Evolutionary conservation across 2,113 vertebrate species (phyloP).

Genomic region (Theristicus caerulescens): DNA sequence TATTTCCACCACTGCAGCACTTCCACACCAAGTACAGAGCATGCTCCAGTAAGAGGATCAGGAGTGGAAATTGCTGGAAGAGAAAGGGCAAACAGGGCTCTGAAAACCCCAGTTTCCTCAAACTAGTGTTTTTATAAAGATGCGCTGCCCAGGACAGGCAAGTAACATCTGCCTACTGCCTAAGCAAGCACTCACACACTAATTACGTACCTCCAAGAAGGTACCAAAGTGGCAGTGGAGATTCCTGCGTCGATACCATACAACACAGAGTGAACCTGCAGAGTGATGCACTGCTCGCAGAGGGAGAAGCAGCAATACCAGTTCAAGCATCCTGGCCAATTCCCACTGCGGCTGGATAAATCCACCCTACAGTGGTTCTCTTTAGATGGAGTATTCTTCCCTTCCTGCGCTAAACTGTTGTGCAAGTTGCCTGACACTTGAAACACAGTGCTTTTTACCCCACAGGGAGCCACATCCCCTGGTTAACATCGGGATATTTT

Average conservation of each 20-base stretch:
- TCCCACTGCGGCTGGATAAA: not conserved
- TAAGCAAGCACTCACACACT: not conserved
- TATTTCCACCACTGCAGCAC: not conserved
- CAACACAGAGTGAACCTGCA: not conserved
- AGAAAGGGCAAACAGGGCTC: not conserved
- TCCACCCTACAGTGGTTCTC: not conserved
- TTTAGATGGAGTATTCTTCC: not conserved
- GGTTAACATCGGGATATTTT: not conserved
- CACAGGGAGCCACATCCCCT: not conserved
- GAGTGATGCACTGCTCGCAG: not conserved
- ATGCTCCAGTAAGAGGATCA: not conserved
- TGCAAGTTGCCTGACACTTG: slow-evolving; percentile 2
- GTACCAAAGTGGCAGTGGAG: not conserved
- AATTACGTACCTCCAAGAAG: not conserved
- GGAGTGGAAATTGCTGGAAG: not conserved
- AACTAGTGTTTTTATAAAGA: not conserved
- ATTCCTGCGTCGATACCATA: not conserved
- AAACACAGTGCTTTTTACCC: not conserved
- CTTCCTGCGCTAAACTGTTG: not conserved
- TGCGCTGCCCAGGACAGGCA: not conserved
- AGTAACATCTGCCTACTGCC: not conserved
- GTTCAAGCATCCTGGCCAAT: not conserved
- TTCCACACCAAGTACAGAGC: not conserved
- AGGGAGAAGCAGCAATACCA: not conserved
- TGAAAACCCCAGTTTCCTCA: not conserved